Evolutionary conservation across 2,113 vertebrate genomes (phyloP), one percentile per base, ranked within the genome.

Genomic region (Miniopterus natalensis): DNA sequence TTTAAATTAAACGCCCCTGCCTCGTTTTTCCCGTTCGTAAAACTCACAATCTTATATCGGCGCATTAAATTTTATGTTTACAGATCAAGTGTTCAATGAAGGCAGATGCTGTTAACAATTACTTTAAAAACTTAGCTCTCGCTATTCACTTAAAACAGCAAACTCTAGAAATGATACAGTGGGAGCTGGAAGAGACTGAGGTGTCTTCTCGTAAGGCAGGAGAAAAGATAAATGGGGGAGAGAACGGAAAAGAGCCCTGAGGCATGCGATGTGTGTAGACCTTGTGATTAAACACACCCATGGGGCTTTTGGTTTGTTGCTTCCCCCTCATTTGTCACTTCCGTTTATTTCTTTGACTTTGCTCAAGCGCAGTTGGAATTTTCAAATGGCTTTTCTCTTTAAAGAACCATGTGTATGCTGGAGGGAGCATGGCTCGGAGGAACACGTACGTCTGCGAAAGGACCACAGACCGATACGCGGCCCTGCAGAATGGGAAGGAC

Each of bases 391-490:
- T 65, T 53, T 63, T 70, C 95, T 96, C 89, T 96, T 68, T 89
- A 81, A 97, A 99, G 99, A 99, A 99, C 95, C 99, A 99, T 2
- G 92, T 98, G 3, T 98, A 99, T 95, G 96, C 99, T 68, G 98
- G 98, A 77, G 99, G 99, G 47, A 99, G 99, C 71, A 99, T 99
- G 99, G 99, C 99, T 3, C 99, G 99, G 93, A 99, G 99, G 97
- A 99, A 99, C 96, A 99, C 99, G 0, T 99, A 99, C 0, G 99
- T 99, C 70, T 99, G 99, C 96, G 99, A 99, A 74, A 99, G 99
- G 90, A 98, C 99, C 94, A 98, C 99, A 25, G 99, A 99, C 90
- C 99, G 99, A 40, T 99, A 99, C 73, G 98, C 99, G 27, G 99
- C 99, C 1, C 98, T 99, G 96, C 99, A 99, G 93, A 99, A 99